Conservation (phyloP, 2,888 invertebrate genomes). For the Chironomus riparius region DNA sequence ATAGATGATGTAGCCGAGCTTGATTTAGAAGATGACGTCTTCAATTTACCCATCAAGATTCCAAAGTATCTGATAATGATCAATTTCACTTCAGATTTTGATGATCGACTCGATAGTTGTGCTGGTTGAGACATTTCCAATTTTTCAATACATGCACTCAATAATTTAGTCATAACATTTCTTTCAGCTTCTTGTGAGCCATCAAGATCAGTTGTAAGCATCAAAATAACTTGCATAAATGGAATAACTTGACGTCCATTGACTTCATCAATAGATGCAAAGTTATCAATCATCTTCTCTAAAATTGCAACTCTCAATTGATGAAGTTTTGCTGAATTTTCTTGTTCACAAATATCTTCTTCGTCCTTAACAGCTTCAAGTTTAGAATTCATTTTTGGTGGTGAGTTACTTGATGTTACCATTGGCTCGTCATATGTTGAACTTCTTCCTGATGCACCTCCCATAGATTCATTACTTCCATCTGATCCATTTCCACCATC, state of each 20-base stretch:
- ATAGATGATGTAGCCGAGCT: constrained; percentile 45
- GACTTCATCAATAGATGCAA: constrained; percentile 64
- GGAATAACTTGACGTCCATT: constrained; percentile 84
- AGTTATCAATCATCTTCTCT: constrained; percentile 65
- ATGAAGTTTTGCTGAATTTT: constrained; percentile 39
- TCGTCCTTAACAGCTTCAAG: constrained; percentile 31
- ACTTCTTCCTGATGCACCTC: constrained; percentile 89
- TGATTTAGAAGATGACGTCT: constrained; percentile 35
- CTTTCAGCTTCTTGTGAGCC: constrained; percentile 74
- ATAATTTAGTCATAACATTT: constrained; percentile 63
- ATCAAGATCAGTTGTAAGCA: constrained; percentile 83
- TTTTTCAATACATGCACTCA: constrained; percentile 63
- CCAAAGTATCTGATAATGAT: constrained; percentile 81
- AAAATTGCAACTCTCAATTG: constrained; percentile 50
- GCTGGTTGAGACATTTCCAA: constrained; percentile 54
- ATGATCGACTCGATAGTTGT: constrained; percentile 47
- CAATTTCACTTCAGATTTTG: constrained; percentile 75
- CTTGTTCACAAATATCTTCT: constrained; percentile 35
- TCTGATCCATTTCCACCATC: constrained; percentile 68
- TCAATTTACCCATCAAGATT: constrained; percentile 45
- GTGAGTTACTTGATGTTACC: constrained; percentile 35
- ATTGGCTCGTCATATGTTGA: constrained; percentile 64
- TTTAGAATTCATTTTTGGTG: constrained; percentile 6
- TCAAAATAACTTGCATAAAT: constrained; percentile 82
- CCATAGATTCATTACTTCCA: constrained; percentile 86